phyloP scores from a whole-genome alignment of 2,888 invertebrate species.

The Dioctria rufipes region DNA sequence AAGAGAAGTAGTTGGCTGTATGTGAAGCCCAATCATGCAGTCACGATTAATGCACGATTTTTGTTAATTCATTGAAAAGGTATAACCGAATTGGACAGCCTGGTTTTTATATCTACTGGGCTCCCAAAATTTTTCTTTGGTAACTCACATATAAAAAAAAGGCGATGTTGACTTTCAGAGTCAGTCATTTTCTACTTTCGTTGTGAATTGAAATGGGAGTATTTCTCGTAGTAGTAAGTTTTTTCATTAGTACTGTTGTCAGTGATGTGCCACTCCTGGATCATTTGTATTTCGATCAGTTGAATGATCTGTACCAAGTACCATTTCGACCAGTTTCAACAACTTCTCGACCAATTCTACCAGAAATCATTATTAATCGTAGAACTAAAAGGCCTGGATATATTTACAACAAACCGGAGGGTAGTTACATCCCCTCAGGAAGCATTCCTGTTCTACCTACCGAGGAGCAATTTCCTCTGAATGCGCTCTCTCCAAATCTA shows the following conservation, averaged over 20 bases:
- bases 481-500: constrained; percentile 52
- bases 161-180: neutral
- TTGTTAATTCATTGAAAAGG: neutral
- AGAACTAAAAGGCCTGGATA: constrained; percentile 59
- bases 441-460: constrained; percentile 56
- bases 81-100: neutral
- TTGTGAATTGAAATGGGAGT: neutral
- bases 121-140: constrained; percentile 11
- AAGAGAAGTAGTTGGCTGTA: neutral
- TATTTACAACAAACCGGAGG: constrained; percentile 58
- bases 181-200: neutral
- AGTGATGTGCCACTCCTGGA: constrained; percentile 55
- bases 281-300: constrained; percentile 41
- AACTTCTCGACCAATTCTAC: constrained; percentile 63
- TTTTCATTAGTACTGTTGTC: neutral
- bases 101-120: neutral
- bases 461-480: constrained; percentile 63
- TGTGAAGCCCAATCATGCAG: neutral
- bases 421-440: constrained; percentile 64
- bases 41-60: neutral
- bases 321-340: constrained; percentile 60
- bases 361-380: constrained; percentile 68
- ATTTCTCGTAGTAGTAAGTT: neutral
- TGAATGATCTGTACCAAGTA: constrained; percentile 49
- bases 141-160: constrained; percentile 1